Evolutionary conservation across 2,888 invertebrate species (phyloP), one percentile per base, ranked within the genome.

Genomic region (Imbricaverruca yamaguchii): DNA sequence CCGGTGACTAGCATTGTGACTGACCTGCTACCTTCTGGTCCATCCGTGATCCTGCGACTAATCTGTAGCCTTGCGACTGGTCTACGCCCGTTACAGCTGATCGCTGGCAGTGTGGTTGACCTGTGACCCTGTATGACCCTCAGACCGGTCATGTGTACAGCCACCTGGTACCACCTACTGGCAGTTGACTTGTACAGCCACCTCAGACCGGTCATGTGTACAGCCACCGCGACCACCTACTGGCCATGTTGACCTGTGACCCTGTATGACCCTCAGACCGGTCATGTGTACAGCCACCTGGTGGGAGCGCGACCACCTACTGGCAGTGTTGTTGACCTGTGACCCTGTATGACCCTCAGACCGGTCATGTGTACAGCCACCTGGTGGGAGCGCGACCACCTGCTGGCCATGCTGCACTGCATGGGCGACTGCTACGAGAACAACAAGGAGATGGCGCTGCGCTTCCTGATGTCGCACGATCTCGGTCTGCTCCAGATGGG

Each of bases 401-500:
- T 74, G 74, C 18, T 74, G 21, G 18, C 74, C 53, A 4, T 74
- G 21, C 74, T 74, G 53, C 55, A 74, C 74, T 74, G 74, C 21
- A 21, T 74, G 10, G 11, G 21, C 55, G 83, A 83, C 79, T 82
- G 82, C 63, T 83, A 82, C 81, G 82, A 83, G 79, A 81, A 53
- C 80, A 83, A 83, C 81, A 83, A 83, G 80, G 56, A 81, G 6
- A 80, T 83, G 63, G 82, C 83, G 23, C 81, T 83, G 57, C 82
- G 80, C 56, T 81, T 83, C 8, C 65, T 83, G 23, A 56, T 56
- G 55, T 63, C 63, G 21, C 59, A 59, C 15, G 61, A 59, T 13
- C 69, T 65, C 61, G 67, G 11, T 61, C 23, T 63, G n/a, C 67
- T 61, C 67, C 25, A 63, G 23, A 18, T 61, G 77, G 67, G 23